These are phyloP conservation scores for Sarcophaga subvicina DNA, from an alignment of 2,888 invertebrate species.

Conservation along the genomic window DNA sequence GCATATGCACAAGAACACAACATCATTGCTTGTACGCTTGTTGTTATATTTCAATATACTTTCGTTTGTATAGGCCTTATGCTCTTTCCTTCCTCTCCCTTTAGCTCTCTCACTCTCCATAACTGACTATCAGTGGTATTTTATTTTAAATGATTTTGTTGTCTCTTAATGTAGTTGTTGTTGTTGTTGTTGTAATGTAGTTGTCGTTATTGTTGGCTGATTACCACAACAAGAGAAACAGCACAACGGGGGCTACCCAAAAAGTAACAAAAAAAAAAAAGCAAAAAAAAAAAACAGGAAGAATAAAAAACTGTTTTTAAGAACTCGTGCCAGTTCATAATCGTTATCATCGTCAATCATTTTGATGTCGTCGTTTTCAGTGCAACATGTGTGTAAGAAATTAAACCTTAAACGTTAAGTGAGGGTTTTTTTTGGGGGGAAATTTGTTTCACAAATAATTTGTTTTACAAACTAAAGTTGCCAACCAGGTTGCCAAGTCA, in stretches of 20 bases:
- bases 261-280: conserved; percentile 45
- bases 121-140: too few relatives aligned
- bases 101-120: too few relatives aligned
- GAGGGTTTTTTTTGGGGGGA: too few relatives aligned
- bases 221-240: neutral
- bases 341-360: conserved; percentile 4
- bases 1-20: neutral
- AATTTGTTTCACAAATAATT: too few relatives aligned
- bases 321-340: conserved; percentile 67
- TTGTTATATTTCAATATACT: neutral
- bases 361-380: conserved; percentile 7
- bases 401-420: neutral
- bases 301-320: conserved; percentile 45
- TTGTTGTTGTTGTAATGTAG: conserved; percentile 20
- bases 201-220: conserved; percentile 11
- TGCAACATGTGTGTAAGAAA: conserved; percentile 56
- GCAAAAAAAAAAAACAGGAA: conserved; percentile 23
- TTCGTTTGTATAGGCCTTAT: neutral
- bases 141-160: too few relatives aligned
- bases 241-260: conserved; percentile 36
- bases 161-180: neutral
- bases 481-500: too few relatives aligned
- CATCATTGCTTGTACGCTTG: neutral
- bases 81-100: too few relatives aligned
- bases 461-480: too few relatives aligned